Evolutionary conservation across 2,888 invertebrate species (phyloP).

Genomic region (Trichopoda pennipes): DNA sequence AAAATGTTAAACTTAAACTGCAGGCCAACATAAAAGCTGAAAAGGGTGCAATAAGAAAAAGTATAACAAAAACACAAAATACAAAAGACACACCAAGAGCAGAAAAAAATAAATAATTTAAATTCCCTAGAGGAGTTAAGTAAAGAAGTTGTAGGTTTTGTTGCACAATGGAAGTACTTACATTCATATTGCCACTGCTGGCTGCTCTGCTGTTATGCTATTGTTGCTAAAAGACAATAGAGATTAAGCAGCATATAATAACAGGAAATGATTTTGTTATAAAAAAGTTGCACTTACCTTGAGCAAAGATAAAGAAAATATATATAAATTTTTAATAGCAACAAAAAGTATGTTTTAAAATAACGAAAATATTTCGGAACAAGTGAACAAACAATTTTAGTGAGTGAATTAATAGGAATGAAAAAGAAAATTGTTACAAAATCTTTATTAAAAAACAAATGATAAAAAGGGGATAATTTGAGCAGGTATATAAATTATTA

Average conservation of each 20-base stretch:
- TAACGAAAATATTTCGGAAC: constrained; percentile 5
- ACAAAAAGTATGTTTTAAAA: constrained; percentile 8
- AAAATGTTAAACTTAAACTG: constrained; percentile 11
- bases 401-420: too few species aligned
- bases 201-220: neutral
- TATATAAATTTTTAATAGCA: constrained; percentile 36
- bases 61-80: constrained; percentile 22
- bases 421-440: too few species aligned
- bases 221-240: constrained; percentile 35
- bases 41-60: constrained; percentile 5
- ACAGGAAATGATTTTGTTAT: constrained; percentile 55
- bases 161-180: constrained; percentile 17
- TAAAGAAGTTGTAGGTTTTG: constrained; percentile 27
- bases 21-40: neutral
- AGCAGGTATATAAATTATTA: too few species aligned
- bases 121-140: constrained; percentile 40
- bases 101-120: neutral
- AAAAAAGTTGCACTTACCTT: constrained; percentile 46
- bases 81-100: neutral
- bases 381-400: constrained; percentile 10
- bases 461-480: too few species aligned
- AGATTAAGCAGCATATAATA: constrained; percentile 56
- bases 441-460: too few species aligned
- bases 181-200: neutral
- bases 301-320: constrained; percentile 25